These are phyloP conservation scores for Camponotus vicinus DNA, from an alignment of 1,140 invertebrate species.

Conservation along the genomic window DNA sequence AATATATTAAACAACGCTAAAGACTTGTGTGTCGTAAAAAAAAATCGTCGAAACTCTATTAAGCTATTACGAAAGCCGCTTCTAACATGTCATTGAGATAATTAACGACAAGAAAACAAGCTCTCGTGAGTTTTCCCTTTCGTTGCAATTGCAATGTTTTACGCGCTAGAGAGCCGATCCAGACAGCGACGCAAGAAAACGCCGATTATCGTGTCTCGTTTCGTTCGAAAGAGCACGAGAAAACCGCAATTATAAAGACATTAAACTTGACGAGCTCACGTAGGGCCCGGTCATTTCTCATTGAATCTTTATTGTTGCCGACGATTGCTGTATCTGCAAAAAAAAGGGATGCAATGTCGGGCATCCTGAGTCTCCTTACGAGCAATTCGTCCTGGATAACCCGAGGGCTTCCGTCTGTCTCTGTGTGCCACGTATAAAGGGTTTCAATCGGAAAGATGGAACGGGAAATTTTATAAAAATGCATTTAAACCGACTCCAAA, in stretches of 20 bases:
- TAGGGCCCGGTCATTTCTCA: conserved; percentile 37
- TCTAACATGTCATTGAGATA: conserved; percentile 7
- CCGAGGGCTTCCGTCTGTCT: conserved; percentile 24
- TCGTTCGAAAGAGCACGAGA: background rate
- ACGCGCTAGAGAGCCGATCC: no score
- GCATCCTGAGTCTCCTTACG: conserved; percentile 10
- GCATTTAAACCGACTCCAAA: background rate
- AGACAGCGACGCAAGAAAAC: conserved; percentile 22
- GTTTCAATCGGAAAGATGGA: conserved; percentile 6
- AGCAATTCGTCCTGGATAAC: conserved; percentile 37
- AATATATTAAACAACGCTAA: background rate
- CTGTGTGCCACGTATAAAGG: conserved; percentile 8
- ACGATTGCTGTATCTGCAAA: conserved; percentile 33
- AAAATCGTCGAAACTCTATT: conserved; percentile 12
- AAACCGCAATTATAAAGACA: conserved; percentile 65
- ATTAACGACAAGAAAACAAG: conserved; percentile 16
- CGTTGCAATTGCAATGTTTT: conserved; percentile 11
- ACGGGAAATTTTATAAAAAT: conserved; percentile 49
- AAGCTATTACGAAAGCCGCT: conserved; percentile 10
- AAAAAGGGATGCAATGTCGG: conserved; percentile 21
- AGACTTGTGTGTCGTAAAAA: background rate
- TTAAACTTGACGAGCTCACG: conserved; percentile 58
- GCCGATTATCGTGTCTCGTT: background rate
- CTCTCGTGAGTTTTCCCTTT: conserved; percentile 22
- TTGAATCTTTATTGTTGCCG: conserved; percentile 49